Evolutionary conservation across 2,113 vertebrate genomes (phyloP).

Genomic region (Machaerirhynchus nigripectus): DNA sequence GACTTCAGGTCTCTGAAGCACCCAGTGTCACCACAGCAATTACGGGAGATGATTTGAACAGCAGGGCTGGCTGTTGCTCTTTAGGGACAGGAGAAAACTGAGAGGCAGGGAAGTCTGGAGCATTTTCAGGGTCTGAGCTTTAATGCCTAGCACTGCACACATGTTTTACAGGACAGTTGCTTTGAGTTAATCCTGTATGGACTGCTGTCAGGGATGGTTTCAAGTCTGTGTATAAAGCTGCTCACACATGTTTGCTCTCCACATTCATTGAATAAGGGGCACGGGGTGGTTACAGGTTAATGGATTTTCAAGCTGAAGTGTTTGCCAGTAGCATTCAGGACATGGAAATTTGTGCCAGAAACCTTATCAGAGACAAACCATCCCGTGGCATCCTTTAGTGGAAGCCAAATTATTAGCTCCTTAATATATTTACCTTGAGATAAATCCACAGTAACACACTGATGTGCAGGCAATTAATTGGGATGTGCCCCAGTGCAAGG

Average conservation of each 20-base stretch:
- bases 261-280: background rate
- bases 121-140: background rate
- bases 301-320: slow-evolving; percentile 52
- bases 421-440: slow-evolving; percentile 36
- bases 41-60: background rate
- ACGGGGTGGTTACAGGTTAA: background rate
- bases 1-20: background rate
- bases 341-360: slow-evolving; percentile 28
- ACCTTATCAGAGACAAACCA: slow-evolving; percentile 10
- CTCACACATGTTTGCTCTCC: slow-evolving; percentile 22
- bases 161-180: slow-evolving; percentile 21
- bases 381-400: background rate
- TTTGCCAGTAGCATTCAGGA: slow-evolving; percentile 8
- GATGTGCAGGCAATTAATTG: background rate
- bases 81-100: background rate
- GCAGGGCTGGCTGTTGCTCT: background rate
- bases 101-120: background rate
- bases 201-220: slow-evolving; percentile 1
- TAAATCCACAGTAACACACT: background rate
- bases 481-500: slow-evolving; percentile 3
- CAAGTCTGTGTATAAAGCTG: slow-evolving; percentile 20
- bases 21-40: background rate
- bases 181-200: slow-evolving; percentile 37
- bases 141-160: background rate
- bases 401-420: background rate